Conservation (phyloP, 2,113 vertebrate species). For the Nesoenas mayeri region DNA sequence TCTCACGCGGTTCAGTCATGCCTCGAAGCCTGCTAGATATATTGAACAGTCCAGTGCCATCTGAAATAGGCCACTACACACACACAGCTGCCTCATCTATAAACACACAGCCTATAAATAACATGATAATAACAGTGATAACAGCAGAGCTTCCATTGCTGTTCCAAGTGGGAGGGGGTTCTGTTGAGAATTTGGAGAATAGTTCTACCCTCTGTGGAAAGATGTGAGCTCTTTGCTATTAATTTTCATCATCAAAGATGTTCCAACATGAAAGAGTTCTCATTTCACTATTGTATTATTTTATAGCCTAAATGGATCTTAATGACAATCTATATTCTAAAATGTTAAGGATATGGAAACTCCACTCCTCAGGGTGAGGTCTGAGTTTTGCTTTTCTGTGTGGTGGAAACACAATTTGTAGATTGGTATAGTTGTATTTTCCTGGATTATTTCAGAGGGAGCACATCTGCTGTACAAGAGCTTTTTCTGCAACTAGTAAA, state of each 20-base stretch:
- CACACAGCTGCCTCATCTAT: not conserved
- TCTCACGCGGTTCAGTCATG: not conserved
- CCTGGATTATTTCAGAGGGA: not conserved
- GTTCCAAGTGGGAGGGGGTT: not conserved
- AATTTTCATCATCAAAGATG: not conserved
- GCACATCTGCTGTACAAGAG: not conserved
- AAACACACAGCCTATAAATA: not conserved
- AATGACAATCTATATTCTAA: not conserved
- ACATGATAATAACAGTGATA: not conserved
- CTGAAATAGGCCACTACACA: not conserved
- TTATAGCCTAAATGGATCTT: not conserved
- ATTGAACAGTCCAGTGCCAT: not conserved
- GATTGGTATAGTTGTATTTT: not conserved
- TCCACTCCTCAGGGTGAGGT: not conserved
- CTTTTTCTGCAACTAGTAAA: not conserved
- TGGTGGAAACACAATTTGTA: not conserved
- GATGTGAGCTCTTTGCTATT: not conserved
- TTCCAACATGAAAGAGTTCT: not conserved
- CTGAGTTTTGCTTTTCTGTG: not conserved
- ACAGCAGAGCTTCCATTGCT: not conserved
- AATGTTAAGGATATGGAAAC: not conserved
- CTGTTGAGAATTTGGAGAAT: not conserved
- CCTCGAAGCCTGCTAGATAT: not conserved
- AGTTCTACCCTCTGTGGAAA: not conserved
- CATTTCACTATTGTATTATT: not conserved